phyloP scores from a whole-genome alignment of 2,797 vertebrate species.

The Fistularia commersonii region DNA sequence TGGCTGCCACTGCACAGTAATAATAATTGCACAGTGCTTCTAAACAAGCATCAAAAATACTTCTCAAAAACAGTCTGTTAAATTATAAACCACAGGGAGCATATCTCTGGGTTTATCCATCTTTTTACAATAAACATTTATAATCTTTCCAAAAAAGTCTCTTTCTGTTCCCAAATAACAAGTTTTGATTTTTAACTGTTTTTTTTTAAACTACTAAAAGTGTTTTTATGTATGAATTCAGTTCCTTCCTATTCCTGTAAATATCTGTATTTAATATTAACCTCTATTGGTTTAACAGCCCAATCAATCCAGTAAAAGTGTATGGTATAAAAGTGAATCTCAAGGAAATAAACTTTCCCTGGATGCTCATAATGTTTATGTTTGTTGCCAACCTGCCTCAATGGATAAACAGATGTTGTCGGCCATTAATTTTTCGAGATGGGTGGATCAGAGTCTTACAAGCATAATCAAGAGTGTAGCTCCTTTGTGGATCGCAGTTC shows the following conservation, averaged over 20 bases:
- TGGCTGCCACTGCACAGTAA: no score
- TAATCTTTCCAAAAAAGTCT: no score
- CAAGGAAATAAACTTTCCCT: conserved; percentile 26
- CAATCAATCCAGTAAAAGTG: conserved; percentile 27
- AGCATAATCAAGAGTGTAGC: conserved; percentile 23
- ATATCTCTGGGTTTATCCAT: no score
- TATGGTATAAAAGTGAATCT: conserved; percentile 19
- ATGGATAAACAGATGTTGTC: conserved; percentile 9
- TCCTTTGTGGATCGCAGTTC: no score
- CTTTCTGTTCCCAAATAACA: no score
- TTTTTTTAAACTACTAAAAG: not conserved
- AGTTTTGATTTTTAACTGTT: no score
- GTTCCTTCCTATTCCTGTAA: conserved; percentile 9
- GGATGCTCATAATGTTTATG: conserved; percentile 20
- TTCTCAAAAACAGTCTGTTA: no score
- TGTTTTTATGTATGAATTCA: conserved; percentile 19
- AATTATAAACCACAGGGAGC: no score
- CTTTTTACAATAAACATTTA: no score
- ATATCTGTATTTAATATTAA: conserved; percentile 33
- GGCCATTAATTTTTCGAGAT: conserved; percentile 20
- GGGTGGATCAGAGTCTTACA: conserved; percentile 4
- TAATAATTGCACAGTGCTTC: no score
- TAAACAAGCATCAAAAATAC: no score
- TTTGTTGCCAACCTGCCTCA: conserved; percentile 21
- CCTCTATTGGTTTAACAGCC: conserved; percentile 33